These are phyloP conservation scores for Rafetus swinhoei DNA, from an alignment of 2,113 vertebrate species.

Conservation along the genomic window DNA sequence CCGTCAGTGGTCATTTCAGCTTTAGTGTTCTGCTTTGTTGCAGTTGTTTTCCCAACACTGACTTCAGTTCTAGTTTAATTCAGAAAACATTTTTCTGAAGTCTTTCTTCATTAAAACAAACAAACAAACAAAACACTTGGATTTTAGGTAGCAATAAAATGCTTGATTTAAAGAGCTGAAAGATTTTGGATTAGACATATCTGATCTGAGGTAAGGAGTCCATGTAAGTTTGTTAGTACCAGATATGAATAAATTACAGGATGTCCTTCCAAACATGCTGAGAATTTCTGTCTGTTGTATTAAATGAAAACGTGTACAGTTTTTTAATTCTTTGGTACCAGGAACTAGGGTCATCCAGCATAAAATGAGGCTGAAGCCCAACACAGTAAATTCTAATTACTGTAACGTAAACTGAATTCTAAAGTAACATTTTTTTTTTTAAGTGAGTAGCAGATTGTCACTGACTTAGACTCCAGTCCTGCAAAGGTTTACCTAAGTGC, in stretches of 20 bases:
- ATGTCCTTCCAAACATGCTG: not conserved
- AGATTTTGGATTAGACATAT: slow-evolving; percentile 49
- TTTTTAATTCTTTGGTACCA: not conserved
- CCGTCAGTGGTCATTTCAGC: slow-evolving; percentile 35
- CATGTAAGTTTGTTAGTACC: not conserved
- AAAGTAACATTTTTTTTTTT: not conserved
- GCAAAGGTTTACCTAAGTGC: not conserved
- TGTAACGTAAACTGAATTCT: not conserved
- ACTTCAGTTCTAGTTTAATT: slow-evolving; percentile 26
- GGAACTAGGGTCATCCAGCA: not conserved
- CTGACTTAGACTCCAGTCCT: not conserved
- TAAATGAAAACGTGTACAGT: slow-evolving; percentile 8
- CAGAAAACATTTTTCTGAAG: slow-evolving; percentile 34
- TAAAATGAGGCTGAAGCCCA: not conserved
- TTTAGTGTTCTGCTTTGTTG: not conserved
- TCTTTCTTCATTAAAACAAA: slow-evolving; percentile 6
- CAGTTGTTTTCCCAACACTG: slow-evolving; percentile 21
- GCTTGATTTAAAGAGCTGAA: slow-evolving; percentile 29
- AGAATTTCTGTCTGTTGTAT: not conserved
- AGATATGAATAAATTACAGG: not conserved
- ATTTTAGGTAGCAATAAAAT: slow-evolving; percentile 51
- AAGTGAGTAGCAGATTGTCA: not conserved
- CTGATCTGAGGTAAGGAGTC: slow-evolving; percentile 52
- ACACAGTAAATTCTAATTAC: not conserved
- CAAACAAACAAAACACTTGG: not conserved